phyloP scores from a whole-genome alignment of 1,140 invertebrate genomes.

The Colletes gigas region DNA sequence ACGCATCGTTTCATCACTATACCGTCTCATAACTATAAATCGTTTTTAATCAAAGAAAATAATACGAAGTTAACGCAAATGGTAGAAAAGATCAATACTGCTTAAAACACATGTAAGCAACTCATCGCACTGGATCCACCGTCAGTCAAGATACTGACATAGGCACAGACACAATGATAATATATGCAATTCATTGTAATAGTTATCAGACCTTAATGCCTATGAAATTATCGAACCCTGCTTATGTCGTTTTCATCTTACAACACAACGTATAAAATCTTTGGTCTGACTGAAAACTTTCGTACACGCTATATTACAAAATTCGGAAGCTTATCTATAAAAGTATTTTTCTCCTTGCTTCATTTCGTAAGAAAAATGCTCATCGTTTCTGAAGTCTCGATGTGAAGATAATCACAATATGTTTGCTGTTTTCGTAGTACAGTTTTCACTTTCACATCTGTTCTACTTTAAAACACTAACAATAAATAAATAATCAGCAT shows the following conservation, averaged over 20 bases:
- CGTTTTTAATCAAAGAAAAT: constrained; percentile 1
- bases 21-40: constrained; percentile 30
- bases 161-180: constrained; percentile 49
- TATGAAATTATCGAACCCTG: constrained; percentile 46
- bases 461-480: constrained; percentile 10
- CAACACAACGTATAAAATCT: constrained; percentile 57
- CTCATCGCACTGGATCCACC: constrained; percentile 34
- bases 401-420: constrained; percentile 52
- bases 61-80: constrained; percentile 47
- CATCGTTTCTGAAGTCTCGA: constrained; percentile 42
- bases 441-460: constrained; percentile 4
- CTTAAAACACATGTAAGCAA: constrained; percentile 46
- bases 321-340: constrained; percentile 55
- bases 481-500: constrained; percentile 32
- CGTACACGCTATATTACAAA: constrained; percentile 49
- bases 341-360: constrained; percentile 30
- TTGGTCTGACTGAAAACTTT: constrained; percentile 51
- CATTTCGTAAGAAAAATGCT: constrained; percentile 37
- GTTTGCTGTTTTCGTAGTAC: constrained; percentile 8
- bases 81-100: constrained; percentile 35
- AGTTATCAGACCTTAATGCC: constrained; percentile 39
- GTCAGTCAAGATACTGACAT: constrained; percentile 24
- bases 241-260: constrained; percentile 40
- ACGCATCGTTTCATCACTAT: constrained; percentile 36
- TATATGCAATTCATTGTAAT: constrained; percentile 41